phyloP scores from a whole-genome alignment of 1,140 invertebrate species.

The Euborellia annulipes region DNA sequence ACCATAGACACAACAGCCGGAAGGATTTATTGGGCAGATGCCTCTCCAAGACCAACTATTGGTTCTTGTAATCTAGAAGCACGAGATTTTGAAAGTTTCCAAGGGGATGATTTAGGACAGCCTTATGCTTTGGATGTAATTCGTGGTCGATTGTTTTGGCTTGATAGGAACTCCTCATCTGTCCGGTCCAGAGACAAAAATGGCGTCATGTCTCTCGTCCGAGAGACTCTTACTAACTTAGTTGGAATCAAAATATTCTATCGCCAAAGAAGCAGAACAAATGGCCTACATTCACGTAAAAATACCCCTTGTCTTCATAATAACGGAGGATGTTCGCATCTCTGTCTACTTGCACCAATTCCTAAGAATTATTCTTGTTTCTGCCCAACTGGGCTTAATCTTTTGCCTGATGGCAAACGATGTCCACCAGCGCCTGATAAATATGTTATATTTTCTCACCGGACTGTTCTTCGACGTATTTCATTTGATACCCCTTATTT shows the following conservation, averaged over 20 bases:
- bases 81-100: too few species aligned
- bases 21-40: slow-evolving; percentile 70
- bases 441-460: slow-evolving; percentile 66
- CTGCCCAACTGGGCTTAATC: slow-evolving; percentile 72
- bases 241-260: too few species aligned
- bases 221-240: too few species aligned
- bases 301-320: slow-evolving; percentile 43
- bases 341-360: slow-evolving; percentile 65
- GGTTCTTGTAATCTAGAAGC: too few species aligned
- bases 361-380: slow-evolving; percentile 51
- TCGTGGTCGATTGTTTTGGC: too few species aligned
- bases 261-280: too few species aligned
- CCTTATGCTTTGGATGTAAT: too few species aligned
- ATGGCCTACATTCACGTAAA: too few species aligned
- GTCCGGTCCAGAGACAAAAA: too few species aligned
- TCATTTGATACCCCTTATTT: slow-evolving; percentile 75
- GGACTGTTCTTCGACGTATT: slow-evolving; percentile 64
- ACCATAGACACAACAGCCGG: slow-evolving; percentile 55
- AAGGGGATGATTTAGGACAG: too few species aligned
- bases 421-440: slow-evolving; percentile 55
- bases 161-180: too few species aligned
- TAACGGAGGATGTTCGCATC: slow-evolving; percentile 76
- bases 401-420: slow-evolving; percentile 53
- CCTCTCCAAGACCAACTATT: slow-evolving; percentile 7
- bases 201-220: too few species aligned